phyloP scores from a whole-genome alignment of 2,797 vertebrate genomes.

The Siniperca undulata region DNA sequence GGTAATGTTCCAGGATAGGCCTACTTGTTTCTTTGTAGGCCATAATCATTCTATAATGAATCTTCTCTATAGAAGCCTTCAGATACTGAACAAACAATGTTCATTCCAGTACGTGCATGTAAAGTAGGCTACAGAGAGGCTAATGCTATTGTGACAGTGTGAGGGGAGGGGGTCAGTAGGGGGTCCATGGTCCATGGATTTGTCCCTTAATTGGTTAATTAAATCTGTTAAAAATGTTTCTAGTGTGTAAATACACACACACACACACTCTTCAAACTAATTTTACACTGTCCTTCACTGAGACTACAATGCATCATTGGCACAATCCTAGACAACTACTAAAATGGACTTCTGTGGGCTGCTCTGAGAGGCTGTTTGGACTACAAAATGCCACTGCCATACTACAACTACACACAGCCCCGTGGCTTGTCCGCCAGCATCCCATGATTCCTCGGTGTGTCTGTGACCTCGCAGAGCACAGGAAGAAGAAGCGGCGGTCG shows the following conservation, averaged over 20 bases:
- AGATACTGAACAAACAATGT: background rate
- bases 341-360: background rate
- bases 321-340: background rate
- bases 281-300: too few relatives aligned
- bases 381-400: slow-evolving; percentile 15
- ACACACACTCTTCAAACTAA: too few relatives aligned
- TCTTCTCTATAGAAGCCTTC: background rate
- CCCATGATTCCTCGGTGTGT: slow-evolving; percentile 68
- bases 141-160: too few relatives aligned
- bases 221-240: too few relatives aligned
- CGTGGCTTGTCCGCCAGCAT: slow-evolving; percentile 37
- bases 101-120: background rate
- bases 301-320: background rate
- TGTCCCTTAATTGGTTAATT: too few relatives aligned
- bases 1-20: background rate
- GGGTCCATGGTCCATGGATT: too few relatives aligned
- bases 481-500: slow-evolving; percentile 54
- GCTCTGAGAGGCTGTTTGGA: slow-evolving; percentile 16
- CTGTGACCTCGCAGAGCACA: slow-evolving; percentile 69
- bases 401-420: slow-evolving; percentile 51
- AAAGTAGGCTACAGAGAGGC: too few relatives aligned
- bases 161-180: too few relatives aligned
- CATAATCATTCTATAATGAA: background rate
- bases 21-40: too few relatives aligned
- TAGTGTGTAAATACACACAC: too few relatives aligned